These are phyloP conservation scores for Actias luna DNA, from an alignment of 2,888 invertebrate genomes.

Conservation along the genomic window DNA sequence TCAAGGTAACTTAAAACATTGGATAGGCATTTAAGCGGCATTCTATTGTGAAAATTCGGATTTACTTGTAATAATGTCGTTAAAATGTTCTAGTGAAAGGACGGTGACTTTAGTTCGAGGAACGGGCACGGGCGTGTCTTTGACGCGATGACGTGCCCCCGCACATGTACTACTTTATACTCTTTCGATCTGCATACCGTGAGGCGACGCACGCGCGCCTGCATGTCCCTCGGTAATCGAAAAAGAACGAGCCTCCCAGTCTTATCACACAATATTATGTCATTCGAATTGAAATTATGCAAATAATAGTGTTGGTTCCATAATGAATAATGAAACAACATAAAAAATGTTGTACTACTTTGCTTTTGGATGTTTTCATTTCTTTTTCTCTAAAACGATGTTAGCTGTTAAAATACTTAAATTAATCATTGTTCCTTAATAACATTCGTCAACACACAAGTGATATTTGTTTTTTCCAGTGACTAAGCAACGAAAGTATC, in stretches of 20 bases:
- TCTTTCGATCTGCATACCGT: slow-evolving; percentile 25
- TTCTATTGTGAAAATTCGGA: neutral
- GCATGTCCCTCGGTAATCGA: neutral
- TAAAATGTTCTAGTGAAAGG: slow-evolving; percentile 1
- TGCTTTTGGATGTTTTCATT: neutral
- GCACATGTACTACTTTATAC: slow-evolving; percentile 28
- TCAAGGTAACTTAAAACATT: neutral
- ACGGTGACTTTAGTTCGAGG: neutral
- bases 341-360: neutral
- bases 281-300: neutral
- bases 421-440: no score
- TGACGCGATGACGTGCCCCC: slow-evolving; percentile 48
- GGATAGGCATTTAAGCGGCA: neutral
- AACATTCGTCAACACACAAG: no score
- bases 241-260: slow-evolving; percentile 7
- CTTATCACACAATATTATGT: neutral
- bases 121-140: slow-evolving; percentile 25
- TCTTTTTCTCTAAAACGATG: no score
- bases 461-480: no score
- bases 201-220: slow-evolving; percentile 30
- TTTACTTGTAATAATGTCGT: neutral
- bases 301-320: neutral
- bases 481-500: no score
- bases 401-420: no score
- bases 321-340: neutral